Conservation (phyloP, 2,888 invertebrate genomes). For the Girardia tigrina region DNA sequence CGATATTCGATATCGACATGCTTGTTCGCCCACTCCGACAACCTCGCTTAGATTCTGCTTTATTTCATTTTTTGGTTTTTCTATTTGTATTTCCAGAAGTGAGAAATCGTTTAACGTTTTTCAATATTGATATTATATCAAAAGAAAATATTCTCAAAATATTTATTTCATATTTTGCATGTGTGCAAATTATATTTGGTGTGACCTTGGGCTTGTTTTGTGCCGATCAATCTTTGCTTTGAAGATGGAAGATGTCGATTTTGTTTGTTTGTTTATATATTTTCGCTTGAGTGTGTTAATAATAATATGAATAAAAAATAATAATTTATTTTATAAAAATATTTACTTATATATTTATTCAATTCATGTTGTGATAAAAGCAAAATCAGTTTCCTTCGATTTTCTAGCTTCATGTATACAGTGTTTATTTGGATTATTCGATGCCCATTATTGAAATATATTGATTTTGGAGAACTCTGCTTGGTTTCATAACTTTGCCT, state of each 20-base stretch:
- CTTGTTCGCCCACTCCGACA: not conserved
- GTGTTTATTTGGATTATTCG: slow-evolving; percentile 11
- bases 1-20: not conserved
- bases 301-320: too few species aligned
- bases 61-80: slow-evolving; percentile 21
- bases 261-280: not conserved
- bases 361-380: slow-evolving; percentile 16
- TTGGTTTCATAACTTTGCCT: slow-evolving; percentile 16
- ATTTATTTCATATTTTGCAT: slow-evolving; percentile 13
- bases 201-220: not conserved
- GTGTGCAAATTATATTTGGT: not conserved
- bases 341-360: slow-evolving; percentile 13
- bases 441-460: slow-evolving; percentile 3
- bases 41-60: slow-evolving; percentile 17
- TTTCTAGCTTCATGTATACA: slow-evolving; percentile 20
- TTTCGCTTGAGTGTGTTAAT: not conserved
- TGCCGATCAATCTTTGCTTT: not conserved
- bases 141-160: not conserved
- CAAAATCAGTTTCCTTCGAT: slow-evolving; percentile 16
- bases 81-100: not conserved
- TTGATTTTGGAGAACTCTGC: slow-evolving; percentile 16
- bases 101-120: not conserved
- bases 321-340: not conserved
- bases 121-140: not conserved
- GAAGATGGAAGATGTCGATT: not conserved